These are phyloP conservation scores for Crossaster papposus DNA, from an alignment of 53 echinoderm and acorn worm species.

Conservation along the genomic window DNA sequence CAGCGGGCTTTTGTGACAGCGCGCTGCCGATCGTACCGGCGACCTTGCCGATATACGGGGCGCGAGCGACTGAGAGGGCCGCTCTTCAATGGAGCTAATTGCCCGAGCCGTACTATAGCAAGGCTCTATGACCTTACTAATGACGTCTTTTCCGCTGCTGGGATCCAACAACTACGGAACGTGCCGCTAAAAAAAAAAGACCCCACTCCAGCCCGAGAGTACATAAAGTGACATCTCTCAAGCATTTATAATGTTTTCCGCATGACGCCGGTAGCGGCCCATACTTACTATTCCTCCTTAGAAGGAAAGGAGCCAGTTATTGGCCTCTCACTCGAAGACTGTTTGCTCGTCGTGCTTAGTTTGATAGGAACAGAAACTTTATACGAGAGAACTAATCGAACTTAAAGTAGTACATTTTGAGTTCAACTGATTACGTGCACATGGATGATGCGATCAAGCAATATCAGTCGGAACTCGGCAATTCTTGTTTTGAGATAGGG, in stretches of 20 bases:
- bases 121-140: no score
- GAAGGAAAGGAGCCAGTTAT: no score
- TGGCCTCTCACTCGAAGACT: no score
- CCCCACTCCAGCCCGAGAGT: background rate
- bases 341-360: background rate
- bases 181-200: background rate
- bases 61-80: background rate
- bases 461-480: no score
- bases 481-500: no score
- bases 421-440: background rate
- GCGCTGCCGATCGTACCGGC: background rate
- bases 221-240: background rate
- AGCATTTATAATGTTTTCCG: background rate
- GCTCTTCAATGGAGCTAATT: constrained; percentile 50
- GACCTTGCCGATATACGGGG: constrained; percentile 21
- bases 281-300: no score
- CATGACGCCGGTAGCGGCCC: background rate
- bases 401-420: no score
- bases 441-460: no score
- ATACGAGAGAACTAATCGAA: no score
- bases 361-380: background rate
- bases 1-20: constrained; percentile 12
- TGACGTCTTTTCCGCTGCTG: constrained; percentile 30
- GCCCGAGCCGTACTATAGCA: constrained; percentile 32
- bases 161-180: background rate